Conservation (phyloP, 2,113 vertebrate species). For the Mola mola region DNA sequence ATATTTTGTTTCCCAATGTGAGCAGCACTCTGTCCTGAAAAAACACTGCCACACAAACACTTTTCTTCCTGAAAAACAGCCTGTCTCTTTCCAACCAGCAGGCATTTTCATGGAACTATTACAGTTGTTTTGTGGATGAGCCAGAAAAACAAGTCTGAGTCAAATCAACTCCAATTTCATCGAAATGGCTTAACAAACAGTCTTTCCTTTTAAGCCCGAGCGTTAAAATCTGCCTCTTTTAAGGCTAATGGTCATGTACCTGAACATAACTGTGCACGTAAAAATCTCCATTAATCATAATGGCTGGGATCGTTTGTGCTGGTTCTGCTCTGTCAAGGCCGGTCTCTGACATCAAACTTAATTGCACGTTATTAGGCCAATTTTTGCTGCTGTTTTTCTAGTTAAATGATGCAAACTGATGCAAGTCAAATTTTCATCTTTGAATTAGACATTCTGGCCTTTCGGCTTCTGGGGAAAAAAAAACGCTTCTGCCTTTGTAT, state of each 20-base stretch:
- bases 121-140: too few species aligned
- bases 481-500: not conserved
- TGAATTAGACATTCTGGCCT: not conserved
- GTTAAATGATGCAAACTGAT: slow-evolving; percentile 17
- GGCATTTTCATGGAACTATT: too few species aligned
- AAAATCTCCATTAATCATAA: slow-evolving; percentile 45
- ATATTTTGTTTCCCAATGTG: too few species aligned
- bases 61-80: too few species aligned
- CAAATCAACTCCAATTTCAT: too few species aligned
- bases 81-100: too few species aligned
- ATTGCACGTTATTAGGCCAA: slow-evolving; percentile 13
- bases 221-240: slow-evolving; percentile 38
- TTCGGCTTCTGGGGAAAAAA: slow-evolving; percentile 30
- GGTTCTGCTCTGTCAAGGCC: slow-evolving; percentile 13
- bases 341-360: slow-evolving; percentile 37
- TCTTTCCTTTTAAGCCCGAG: not conserved
- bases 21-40: too few species aligned
- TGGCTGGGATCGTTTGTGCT: slow-evolving; percentile 18
- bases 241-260: not conserved
- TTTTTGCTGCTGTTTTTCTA: slow-evolving; percentile 34
- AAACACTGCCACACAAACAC: too few species aligned
- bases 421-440: not conserved
- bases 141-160: too few species aligned
- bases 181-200: too few species aligned
- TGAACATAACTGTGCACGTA: slow-evolving; percentile 28